Evolutionary conservation across 2,888 invertebrate genomes (phyloP).

Genomic region (Agonopterix heracliana): DNA sequence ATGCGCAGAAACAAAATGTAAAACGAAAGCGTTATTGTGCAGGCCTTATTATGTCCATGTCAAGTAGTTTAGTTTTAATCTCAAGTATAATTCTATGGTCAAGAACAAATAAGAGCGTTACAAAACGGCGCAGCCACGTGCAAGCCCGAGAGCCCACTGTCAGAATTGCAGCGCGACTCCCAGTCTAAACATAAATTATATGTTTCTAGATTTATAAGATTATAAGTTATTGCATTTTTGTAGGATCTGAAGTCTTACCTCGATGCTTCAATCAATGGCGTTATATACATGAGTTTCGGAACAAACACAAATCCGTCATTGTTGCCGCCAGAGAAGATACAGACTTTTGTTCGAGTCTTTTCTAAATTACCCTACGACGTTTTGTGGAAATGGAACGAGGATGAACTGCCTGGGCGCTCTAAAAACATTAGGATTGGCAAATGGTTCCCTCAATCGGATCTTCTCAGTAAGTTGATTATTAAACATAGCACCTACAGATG

Average conservation of each 20-base stretch:
- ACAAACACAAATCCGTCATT: conserved; percentile 43
- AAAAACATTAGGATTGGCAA: conserved; percentile 51
- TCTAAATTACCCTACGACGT: conserved; percentile 55
- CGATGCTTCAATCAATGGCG: conserved; percentile 50
- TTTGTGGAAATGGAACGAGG: conserved; percentile 60
- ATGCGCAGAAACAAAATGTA: too few relatives aligned
- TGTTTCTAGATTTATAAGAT: too few relatives aligned
- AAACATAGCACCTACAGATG: not conserved
- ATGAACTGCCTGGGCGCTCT: conserved; percentile 39
- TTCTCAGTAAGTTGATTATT: conserved; percentile 14
- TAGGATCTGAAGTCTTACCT: conserved; percentile 29
- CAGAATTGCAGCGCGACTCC: too few relatives aligned
- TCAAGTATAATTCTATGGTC: too few relatives aligned
- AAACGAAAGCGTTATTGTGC: too few relatives aligned
- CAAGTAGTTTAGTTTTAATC: too few relatives aligned
- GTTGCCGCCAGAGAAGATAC: conserved; percentile 37
- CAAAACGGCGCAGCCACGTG: too few relatives aligned
- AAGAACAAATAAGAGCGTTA: too few relatives aligned
- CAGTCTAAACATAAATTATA: too few relatives aligned
- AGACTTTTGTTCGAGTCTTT: conserved; percentile 41
- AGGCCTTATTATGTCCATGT: too few relatives aligned
- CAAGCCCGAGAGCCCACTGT: too few relatives aligned
- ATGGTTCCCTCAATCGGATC: conserved; percentile 40
- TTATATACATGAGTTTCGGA: conserved; percentile 62
- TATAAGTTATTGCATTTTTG: too few relatives aligned